These are phyloP conservation scores for Myiotriccus ornatus DNA, from an alignment of 2,797 vertebrate species.

Conservation along the genomic window DNA sequence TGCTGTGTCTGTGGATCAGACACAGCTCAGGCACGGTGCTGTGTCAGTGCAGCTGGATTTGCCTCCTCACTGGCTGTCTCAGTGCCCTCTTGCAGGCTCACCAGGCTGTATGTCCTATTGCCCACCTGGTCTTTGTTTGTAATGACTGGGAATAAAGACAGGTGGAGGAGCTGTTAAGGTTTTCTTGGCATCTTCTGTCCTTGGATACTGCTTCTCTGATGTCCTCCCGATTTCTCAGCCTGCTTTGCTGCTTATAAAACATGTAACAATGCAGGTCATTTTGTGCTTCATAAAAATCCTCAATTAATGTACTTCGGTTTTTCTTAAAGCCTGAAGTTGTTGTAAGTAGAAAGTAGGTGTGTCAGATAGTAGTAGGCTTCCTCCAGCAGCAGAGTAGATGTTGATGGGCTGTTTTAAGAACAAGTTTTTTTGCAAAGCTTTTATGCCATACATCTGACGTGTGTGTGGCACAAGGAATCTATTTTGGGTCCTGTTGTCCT, in stretches of 20 bases:
- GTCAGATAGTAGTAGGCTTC: background rate
- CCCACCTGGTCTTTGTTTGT: background rate
- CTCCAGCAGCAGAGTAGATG: background rate
- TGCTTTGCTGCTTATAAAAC: background rate
- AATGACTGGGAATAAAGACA: background rate
- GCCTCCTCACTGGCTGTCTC: background rate
- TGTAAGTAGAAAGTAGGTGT: background rate
- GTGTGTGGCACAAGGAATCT: background rate
- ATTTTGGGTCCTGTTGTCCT: background rate
- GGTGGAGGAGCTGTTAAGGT: background rate
- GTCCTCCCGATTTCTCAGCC: background rate
- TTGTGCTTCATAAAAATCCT: background rate
- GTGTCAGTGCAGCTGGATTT: background rate
- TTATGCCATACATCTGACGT: background rate
- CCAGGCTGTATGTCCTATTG: background rate
- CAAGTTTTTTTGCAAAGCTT: background rate
- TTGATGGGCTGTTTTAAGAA: slow-evolving; percentile 5
- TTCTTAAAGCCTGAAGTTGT: background rate
- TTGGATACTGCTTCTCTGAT: background rate
- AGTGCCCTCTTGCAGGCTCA: background rate
- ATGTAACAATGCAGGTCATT: background rate
- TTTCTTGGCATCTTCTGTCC: background rate
- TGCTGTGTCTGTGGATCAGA: background rate
- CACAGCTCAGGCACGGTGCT: background rate
- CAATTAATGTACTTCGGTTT: background rate